Conservation (phyloP, 2,113 vertebrate species). For the Rana temporaria region DNA sequence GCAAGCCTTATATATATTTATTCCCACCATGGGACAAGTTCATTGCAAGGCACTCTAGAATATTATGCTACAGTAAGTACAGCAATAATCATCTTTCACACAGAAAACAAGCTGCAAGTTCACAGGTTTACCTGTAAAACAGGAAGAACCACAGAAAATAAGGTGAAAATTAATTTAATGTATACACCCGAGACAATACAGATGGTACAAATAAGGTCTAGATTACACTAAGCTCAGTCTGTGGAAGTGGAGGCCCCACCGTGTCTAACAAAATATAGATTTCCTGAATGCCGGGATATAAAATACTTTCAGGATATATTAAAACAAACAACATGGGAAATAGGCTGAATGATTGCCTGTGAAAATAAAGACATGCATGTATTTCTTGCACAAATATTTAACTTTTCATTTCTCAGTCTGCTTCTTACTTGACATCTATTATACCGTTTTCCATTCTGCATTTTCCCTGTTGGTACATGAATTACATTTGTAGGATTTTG, state of each 20-base stretch:
- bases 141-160: neutral
- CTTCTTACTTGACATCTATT: conserved; percentile 56
- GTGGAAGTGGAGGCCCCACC: conserved; percentile 13
- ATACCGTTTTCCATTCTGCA: conserved; percentile 49
- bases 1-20: no score
- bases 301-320: conserved; percentile 52
- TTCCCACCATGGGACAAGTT: no score
- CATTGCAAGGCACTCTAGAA: no score
- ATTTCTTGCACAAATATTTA: conserved; percentile 57
- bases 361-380: conserved; percentile 48
- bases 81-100: no score
- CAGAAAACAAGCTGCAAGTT: no score
- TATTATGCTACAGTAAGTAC: no score
- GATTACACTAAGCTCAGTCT: conserved; percentile 39
- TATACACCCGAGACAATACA: neutral
- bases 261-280: conserved; percentile 39
- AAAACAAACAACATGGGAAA: conserved; percentile 51
- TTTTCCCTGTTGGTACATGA: conserved; percentile 57
- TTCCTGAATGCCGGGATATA: conserved; percentile 30
- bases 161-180: neutral
- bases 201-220: conserved; percentile 22
- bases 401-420: conserved; percentile 55
- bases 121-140: no score
- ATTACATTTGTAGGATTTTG: conserved; percentile 56
- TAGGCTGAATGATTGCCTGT: conserved; percentile 28